Conservation (phyloP, 64 coral and sea anemone genomes). For the Porites australiensis region DNA sequence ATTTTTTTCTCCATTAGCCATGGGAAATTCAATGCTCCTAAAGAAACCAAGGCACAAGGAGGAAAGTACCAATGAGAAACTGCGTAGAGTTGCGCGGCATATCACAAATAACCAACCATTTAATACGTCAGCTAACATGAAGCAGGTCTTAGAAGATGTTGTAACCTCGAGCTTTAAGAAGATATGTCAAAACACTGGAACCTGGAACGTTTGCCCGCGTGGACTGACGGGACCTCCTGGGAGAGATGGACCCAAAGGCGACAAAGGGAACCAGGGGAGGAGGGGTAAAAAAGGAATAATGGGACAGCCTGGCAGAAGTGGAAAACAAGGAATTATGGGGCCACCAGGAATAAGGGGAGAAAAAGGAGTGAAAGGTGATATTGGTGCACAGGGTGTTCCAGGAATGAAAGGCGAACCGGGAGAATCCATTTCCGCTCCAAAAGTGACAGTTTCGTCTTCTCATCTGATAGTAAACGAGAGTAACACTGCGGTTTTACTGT, state of each 20-base stretch:
- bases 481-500: not conserved
- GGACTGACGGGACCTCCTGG: not conserved
- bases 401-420: not conserved
- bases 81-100: not conserved
- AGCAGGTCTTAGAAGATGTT: not conserved
- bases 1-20: no score
- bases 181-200: not conserved
- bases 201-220: not conserved
- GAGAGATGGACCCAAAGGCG: conserved; percentile 8
- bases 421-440: not conserved
- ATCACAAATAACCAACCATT: not conserved
- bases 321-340: not conserved
- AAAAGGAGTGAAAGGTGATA: not conserved
- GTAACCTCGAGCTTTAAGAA: not conserved
- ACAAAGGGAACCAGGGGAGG: not conserved
- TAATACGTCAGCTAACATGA: not conserved
- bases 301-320: not conserved
- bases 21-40: no score
- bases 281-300: not conserved
- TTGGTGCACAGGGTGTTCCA: not conserved
- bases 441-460: not conserved
- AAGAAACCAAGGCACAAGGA: not conserved
- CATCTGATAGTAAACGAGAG: not conserved
- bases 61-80: not conserved
- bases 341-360: not conserved